Base-by-base conservation (phyloP, 1,140 invertebrate genomes). In the Leguminivora glycinivorella region DNA sequence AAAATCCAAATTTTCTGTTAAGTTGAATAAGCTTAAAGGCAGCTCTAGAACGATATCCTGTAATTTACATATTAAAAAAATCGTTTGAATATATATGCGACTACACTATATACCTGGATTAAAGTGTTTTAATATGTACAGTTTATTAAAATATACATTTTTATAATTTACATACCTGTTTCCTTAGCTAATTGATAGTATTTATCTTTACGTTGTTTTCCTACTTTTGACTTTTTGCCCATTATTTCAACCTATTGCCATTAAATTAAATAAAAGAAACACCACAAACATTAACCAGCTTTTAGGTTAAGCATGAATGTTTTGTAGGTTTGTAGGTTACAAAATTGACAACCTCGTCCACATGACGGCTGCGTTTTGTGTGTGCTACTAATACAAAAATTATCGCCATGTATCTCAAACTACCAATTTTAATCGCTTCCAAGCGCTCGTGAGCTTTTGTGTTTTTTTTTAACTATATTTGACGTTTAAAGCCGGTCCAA, bases 181-280 rank as follows among this genome's bases (percentile, higher is more conserved):
- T 99, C 98, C 92, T 99, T 99, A 19, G 99, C 98, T 80, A 99
- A 93, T 83, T 99, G 96, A 93, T 99, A 99, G 93, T 97, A 99
- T 92, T 98, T 99, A 95, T 99, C 99, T 88, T 96, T 98, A 26
- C 99, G 94, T 82, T 98, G 96, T 92, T 99, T 99, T 95, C 99
- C 99, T 90, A 97, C 94, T 96, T 99, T 99, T 0, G 93, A 92
- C 90, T 99, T 99, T 84, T 99, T 99, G 34, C 98, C 98, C 98
- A 99, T 99, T 26, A n/a, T 63, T 63, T 63, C 26, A 34, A 29
- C 22, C 34, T n/a, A 17, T 9, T 29, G 5, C 26, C 26, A 63
- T 29, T 29, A 60, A 63, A 17, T 29, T 29, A 60, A 34, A 34
- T 29, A 60, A 60, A 14, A 34, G 5, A 34, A 34, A 14, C 58